These are phyloP conservation scores for Venturia canescens DNA, from an alignment of 1,140 invertebrate species.

Conservation along the genomic window DNA sequence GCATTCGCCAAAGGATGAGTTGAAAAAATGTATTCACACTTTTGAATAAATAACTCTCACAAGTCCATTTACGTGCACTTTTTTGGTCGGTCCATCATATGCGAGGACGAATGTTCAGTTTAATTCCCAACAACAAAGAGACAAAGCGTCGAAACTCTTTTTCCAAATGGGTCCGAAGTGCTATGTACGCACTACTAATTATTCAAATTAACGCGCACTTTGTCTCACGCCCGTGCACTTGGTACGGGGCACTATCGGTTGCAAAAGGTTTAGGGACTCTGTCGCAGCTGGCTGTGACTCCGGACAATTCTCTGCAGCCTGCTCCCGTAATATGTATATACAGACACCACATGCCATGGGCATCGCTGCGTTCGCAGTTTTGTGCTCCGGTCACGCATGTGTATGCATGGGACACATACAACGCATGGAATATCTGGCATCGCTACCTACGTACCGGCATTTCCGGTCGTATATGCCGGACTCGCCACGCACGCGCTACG, in stretches of 20 bases:
- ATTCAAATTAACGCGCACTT: conserved; percentile 68
- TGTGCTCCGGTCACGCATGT: not conserved
- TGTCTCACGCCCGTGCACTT: conserved; percentile 48
- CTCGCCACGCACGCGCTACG: conserved; percentile 41
- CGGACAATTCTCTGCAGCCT: not conserved
- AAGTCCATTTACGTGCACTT: too few species aligned
- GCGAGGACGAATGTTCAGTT: not conserved
- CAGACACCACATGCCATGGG: not conserved
- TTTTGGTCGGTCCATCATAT: too few species aligned
- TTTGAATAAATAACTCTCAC: too few species aligned
- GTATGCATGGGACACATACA: not conserved
- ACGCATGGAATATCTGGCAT: not conserved
- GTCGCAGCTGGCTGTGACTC: not conserved
- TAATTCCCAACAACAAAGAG: not conserved
- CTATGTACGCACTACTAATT: conserved; percentile 61
- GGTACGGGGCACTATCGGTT: not conserved
- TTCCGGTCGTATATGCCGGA: conserved; percentile 50
- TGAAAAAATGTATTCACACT: too few species aligned
- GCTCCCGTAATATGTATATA: not conserved
- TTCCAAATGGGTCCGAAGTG: not conserved
- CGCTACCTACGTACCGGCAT: conserved; percentile 52
- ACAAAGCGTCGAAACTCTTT: not conserved
- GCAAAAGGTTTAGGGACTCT: not conserved
- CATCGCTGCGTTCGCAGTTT: not conserved
- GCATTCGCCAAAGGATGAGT: too few species aligned